Evolutionary conservation across 1,140 invertebrate genomes (phyloP).

Genomic region (Apocrypta bakeri): DNA sequence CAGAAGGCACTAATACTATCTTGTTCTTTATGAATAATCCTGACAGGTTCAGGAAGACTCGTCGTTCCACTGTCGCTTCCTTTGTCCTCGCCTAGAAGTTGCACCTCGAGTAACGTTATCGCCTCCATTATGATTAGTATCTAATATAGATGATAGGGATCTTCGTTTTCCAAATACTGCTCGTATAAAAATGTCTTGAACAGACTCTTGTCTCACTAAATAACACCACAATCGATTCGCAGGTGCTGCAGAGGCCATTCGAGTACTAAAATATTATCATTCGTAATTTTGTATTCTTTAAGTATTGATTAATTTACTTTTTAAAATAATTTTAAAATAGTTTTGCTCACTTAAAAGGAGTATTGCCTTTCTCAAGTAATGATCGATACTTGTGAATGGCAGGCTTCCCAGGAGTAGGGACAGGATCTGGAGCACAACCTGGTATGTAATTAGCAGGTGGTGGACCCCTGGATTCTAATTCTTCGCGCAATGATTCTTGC

Average conservation of each 20-base stretch:
- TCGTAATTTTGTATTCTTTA: neutral
- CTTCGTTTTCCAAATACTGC: conserved; percentile 91
- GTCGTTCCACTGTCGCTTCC: conserved; percentile 73
- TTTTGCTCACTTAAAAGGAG: conserved; percentile 88
- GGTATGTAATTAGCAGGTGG: conserved; percentile 88
- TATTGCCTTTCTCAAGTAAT: conserved; percentile 94
- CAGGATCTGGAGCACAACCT: conserved; percentile 78
- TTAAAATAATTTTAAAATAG: conserved; percentile 21
- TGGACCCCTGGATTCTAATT: conserved; percentile 84
- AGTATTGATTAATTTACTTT: neutral
- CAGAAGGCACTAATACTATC: conserved; percentile 98
- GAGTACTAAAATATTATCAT: conserved; percentile 72
- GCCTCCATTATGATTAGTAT: conserved; percentile 67
- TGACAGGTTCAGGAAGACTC: conserved; percentile 84
- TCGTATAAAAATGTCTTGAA: conserved; percentile 96
- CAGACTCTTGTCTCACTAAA: conserved; percentile 92
- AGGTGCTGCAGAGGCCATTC: conserved; percentile 84
- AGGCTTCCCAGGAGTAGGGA: conserved; percentile 83
- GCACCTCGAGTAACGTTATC: conserved; percentile 67
- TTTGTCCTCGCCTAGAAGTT: conserved; percentile 68
- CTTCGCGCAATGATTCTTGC: conserved; percentile 87
- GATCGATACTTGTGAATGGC: conserved; percentile 95
- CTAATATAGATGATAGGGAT: conserved; percentile 71
- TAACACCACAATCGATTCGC: conserved; percentile 94
- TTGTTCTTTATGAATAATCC: conserved; percentile 99